Evolutionary conservation across 2,797 vertebrate species (phyloP), one percentile per base, ranked within the genome.

Genomic region (Picus viridis): DNA sequence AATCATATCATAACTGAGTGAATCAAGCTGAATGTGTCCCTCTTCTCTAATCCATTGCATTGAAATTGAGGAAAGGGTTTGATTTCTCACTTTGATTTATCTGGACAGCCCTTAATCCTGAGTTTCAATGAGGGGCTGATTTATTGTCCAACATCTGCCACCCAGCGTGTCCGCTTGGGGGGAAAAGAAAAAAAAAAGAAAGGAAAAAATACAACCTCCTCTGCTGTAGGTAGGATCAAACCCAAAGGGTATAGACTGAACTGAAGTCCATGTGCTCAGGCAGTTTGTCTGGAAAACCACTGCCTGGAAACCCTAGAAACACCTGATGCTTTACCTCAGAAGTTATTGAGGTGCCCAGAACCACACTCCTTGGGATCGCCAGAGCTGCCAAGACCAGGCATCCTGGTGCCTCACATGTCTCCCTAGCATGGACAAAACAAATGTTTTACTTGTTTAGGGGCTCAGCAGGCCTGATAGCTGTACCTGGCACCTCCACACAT

Each of bases 191-290:
- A 70, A 93, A 91, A 86, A 9, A 47, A 23, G 11, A 23, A 49
- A 49, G 23, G 11, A 24, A 24, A 51, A 43, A 43, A 43, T 7
- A 79, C 88, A 93, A 36, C 67, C 29, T 92, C 59, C 90, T 91
- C 91, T 95, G 94, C 95, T 93, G 84, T 94, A 95, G 87, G 87
- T 95, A 87, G 83, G 82, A 85, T 94, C 90, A 93, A 89, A 93
- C 89, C 89, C 67, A 39, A 89, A 70, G 84, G 29, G 18, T 72
- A 63, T 72, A 93, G 95, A 86, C 59, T 4, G 27, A 79, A 64
- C 74, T 61, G 63, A 94, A 88, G 77, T 43, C 68, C 41, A 18
- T 94, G 68, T 79, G 83, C 71, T 70, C 0, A 1, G 62, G 29
- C 53, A 70, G n/a, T 57, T 89, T 49, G 54, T 70, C 67, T 89